Conservation (phyloP, 2,888 invertebrate genomes). For the Polymixis lichenea region DNA sequence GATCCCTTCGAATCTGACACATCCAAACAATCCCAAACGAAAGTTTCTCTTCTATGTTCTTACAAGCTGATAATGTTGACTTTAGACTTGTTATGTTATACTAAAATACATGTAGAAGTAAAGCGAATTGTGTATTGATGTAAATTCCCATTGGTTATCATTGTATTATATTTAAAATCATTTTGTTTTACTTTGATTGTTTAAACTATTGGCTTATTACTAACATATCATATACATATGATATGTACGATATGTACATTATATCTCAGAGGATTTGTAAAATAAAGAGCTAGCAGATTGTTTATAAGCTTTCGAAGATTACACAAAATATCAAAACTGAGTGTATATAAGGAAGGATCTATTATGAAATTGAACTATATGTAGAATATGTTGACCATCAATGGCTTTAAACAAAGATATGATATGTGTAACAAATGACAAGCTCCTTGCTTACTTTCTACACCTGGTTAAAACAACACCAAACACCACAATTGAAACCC, state of each 20-base stretch:
- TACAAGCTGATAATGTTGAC: constrained; percentile 28
- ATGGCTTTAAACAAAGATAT: not conserved
- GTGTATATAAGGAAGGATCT: constrained; percentile 20
- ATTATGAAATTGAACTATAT: not conserved
- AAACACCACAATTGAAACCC: constrained; percentile 3
- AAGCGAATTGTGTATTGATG: constrained; percentile 10
- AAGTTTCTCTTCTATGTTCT: constrained; percentile 25
- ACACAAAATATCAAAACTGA: constrained; percentile 7
- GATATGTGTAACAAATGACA: constrained; percentile 9
- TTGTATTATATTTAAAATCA: constrained; percentile 54
- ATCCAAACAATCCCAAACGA: constrained; percentile 15
- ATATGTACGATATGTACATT: constrained; percentile 32
- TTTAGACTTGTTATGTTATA: constrained; percentile 12
- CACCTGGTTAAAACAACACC: constrained; percentile 3
- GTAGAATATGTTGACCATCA: not conserved
- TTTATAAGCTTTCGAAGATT: constrained; percentile 19
- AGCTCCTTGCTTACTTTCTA: constrained; percentile 27
- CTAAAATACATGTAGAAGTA: constrained; percentile 52
- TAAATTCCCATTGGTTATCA: constrained; percentile 33
- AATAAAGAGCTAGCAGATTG: constrained; percentile 9
- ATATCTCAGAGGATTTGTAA: constrained; percentile 13
- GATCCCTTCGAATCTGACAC: constrained; percentile 37
- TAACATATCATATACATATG: no score
- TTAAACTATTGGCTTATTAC: constrained; percentile 53
- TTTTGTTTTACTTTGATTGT: constrained; percentile 26